A percentile compares a stretch with the other conserved stretches of the same genome.
These are phyloP conservation scores for Drosophila yakuba DNA, from an alignment of 1,140 invertebrate species.

Conservation along the genomic window DNA sequence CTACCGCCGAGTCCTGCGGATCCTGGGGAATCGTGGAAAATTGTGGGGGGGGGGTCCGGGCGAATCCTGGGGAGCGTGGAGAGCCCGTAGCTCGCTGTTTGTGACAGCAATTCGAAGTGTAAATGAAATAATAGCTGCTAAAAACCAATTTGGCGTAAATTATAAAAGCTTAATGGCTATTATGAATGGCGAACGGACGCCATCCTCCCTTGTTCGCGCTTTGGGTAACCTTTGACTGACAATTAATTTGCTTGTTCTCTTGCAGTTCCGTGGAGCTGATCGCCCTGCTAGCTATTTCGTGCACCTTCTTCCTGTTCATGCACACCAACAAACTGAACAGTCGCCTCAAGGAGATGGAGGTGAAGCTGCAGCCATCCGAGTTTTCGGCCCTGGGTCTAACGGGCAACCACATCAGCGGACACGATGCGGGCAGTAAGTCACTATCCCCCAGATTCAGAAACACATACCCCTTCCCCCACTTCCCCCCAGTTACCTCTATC, in stretches of 20 bases:
- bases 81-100: constrained; percentile 36
- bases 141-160: constrained; percentile 79
- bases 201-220: constrained; percentile 6
- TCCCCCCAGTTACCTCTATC: background rate
- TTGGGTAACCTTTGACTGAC: constrained; percentile 57
- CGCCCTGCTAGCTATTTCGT: constrained; percentile 91
- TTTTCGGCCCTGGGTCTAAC: constrained; percentile 89
- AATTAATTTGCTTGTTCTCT: constrained; percentile 66
- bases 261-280: constrained; percentile 90
- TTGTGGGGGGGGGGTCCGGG: no score
- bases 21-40: background rate
- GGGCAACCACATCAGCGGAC: constrained; percentile 85
- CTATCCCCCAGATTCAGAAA: constrained; percentile 7
- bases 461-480: constrained; percentile 7
- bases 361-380: constrained; percentile 90
- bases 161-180: constrained; percentile 72
- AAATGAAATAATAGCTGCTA: constrained; percentile 80
- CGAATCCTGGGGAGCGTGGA: background rate
- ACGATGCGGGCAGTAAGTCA: constrained; percentile 81
- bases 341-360: constrained; percentile 91
- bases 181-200: constrained; percentile 27
- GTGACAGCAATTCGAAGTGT: constrained; percentile 74
- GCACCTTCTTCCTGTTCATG: constrained; percentile 92
- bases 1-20: no score
- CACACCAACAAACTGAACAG: constrained; percentile 92